Base-by-base conservation (phyloP, 1,140 invertebrate genomes). In the Drosophila dunni region DNA sequence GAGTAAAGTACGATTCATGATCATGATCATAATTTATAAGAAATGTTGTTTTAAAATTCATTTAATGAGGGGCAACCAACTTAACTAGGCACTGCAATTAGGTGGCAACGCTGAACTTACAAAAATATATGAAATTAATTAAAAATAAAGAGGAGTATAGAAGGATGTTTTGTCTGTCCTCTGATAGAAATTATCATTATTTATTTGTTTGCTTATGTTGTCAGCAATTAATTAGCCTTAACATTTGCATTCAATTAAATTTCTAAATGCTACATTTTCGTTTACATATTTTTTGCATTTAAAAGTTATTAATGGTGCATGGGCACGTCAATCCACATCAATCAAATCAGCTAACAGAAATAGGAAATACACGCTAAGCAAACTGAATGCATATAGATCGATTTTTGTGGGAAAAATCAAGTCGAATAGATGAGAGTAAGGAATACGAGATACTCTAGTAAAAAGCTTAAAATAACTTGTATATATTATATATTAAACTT, bases 191-290 rank as follows among this genome's bases (percentile, higher is more conserved):
- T 20, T 34, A 54, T 36, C 34, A 54, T 33, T 45, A 54, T 11
- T 45, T 65, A n/a, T 66, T 8, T 69, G n/a, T 54, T 6, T 69
- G 48, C 38, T 44, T 62, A 54, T 62, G 57, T 69, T 62, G n/a
- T 17, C 69, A 78, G 63, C 79, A 74, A 78, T 81, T 74, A 81
- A 78, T 84, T 78, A 85, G 69, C 60, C 54, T 75, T 58, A 70
- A 79, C 82, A 86, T 81, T 82, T 85, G 79, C 82, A 86, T 88
- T 86, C 78, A 86, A 88, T 85, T 85, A 88, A 88, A 82, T 64
- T 70, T 69, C 44, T 65, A 79, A 58, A 48, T 54, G 13, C 53
- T 69, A 38, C 51, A 38, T 51, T 79, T 83, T 74, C 20, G 17
- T 46, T 60, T 66, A 50, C 75, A 78, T 13, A 51, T 63, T 72